These are phyloP conservation scores for Eustalomyia histrio DNA, from an alignment of 2,888 invertebrate genomes.

Conservation along the genomic window DNA sequence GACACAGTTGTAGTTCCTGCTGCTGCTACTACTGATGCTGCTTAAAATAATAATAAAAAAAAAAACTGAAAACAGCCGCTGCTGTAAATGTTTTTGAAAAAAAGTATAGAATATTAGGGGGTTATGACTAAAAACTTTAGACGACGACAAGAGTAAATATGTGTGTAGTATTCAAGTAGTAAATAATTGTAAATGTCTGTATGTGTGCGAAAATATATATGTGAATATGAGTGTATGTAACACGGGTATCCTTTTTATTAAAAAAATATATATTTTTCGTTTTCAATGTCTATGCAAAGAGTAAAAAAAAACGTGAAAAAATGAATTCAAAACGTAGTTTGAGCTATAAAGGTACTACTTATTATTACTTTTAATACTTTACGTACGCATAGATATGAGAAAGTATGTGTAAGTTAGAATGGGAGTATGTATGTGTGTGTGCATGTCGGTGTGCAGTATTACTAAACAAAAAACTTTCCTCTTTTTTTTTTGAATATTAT, in stretches of 20 bases:
- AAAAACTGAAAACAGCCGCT: slow-evolving; percentile 37
- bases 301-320: slow-evolving; percentile 49
- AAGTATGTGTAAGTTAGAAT: not conserved
- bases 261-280: slow-evolving; percentile 69
- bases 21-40: slow-evolving; percentile 72
- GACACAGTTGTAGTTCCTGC: slow-evolving; percentile 70
- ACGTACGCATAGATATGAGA: slow-evolving; percentile 53
- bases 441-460: slow-evolving; percentile 14
- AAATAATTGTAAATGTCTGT: slow-evolving; percentile 60
- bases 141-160: slow-evolving; percentile 21
- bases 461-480: slow-evolving; percentile 53
- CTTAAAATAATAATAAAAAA: slow-evolving; percentile 40
- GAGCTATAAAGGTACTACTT: slow-evolving; percentile 73
- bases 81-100: slow-evolving; percentile 24
- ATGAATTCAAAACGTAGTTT: slow-evolving; percentile 63
- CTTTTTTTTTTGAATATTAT: slow-evolving; percentile 50
- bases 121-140: slow-evolving; percentile 62
- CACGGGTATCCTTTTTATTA: slow-evolving; percentile 74
- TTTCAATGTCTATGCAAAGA: slow-evolving; percentile 73
- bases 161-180: slow-evolving; percentile 65
- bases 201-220: slow-evolving; percentile 37
- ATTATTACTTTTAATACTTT: slow-evolving; percentile 77
- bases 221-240: slow-evolving; percentile 56
- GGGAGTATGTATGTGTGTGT: not conserved
- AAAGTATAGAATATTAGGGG: slow-evolving; percentile 61